Conservation (phyloP, 2,797 vertebrate species). For the Typhlichthys eigenmanni region DNA sequence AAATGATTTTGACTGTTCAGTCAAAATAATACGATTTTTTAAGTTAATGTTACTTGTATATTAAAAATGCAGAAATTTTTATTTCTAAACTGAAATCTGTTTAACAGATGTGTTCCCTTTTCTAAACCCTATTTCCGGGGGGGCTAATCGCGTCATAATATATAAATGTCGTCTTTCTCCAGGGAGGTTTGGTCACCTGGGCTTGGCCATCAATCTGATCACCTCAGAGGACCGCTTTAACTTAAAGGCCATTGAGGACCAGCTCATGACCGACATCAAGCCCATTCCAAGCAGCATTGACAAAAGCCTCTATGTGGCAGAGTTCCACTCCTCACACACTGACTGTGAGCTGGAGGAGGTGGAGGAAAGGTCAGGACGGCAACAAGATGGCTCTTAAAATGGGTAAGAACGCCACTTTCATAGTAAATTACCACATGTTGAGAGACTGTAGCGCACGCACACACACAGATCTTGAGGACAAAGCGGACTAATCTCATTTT, state of each 20-base stretch:
- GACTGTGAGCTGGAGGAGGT: conserved; percentile 71
- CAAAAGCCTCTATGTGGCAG: conserved; percentile 82
- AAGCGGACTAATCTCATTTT: too few relatives aligned
- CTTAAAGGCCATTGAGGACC: conserved; percentile 68
- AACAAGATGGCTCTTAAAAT: conserved; percentile 61
- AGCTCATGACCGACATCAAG: conserved; percentile 69
- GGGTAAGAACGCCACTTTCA: conserved; percentile 29
- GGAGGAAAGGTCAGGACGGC: conserved; percentile 54
- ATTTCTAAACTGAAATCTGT: too few relatives aligned
- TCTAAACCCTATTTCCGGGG: neutral
- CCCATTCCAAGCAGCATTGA: conserved; percentile 56
- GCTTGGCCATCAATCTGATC: conserved; percentile 71
- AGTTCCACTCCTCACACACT: conserved; percentile 71
- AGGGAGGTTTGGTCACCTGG: conserved; percentile 68
- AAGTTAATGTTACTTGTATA: too few relatives aligned
- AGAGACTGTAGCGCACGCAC: too few relatives aligned
- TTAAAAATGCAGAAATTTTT: too few relatives aligned
- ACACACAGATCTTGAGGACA: too few relatives aligned
- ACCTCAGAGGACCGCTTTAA: conserved; percentile 71
- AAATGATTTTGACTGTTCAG: too few relatives aligned
- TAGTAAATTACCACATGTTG: too few relatives aligned
- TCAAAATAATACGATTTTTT: too few relatives aligned
- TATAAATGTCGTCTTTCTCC: neutral
- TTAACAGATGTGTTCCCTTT: too few relatives aligned
- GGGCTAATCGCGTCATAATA: neutral